Evolutionary conservation across 1,140 invertebrate genomes (phyloP), one percentile per base, ranked within the genome.

Genomic region (Holotrichia oblita): DNA sequence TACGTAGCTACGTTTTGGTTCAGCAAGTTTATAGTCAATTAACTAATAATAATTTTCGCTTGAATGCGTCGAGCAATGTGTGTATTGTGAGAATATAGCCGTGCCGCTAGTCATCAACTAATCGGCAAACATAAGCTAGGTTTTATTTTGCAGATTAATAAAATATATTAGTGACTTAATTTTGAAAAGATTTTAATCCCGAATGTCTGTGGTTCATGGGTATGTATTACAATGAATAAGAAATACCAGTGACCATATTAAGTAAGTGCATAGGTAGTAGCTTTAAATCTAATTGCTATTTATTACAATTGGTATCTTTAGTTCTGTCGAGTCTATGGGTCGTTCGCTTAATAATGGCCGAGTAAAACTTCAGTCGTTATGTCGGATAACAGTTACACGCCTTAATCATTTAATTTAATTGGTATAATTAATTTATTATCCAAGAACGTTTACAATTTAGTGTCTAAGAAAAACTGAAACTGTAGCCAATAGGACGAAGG

Each of bases 201-300:
- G 17, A n/a, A 17, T 14, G 48, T 17, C 10, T 10, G n/a, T 55
- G n/a, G 48, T 55, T 7, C 48, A 17, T 3, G 14, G 48, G 48
- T 55, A 55, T 1, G 48, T 17, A 17, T 55, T 55, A 55, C 14
- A 55, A 14, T 55, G 17, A 6, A 17, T 17, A 55, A 6, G 48
- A 55, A 55, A 55, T 55, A 17, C 48, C 48, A 17, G n/a, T 55
- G 48, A 17, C 48, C 14, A 17, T 55, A 55, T 55, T 55, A 55
- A 17, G 48, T 17, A 17, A n/a, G 48, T 14, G 48, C 48, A 55
- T 55, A n/a, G 48, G 48, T 17, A 17, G 48, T 55, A 3, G 48
- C 48, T 55, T 17, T 55, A 55, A 55, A 55, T 55, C 48, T 55
- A 55, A 55, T 55, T 55, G 48, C 14, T 55, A 55, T 55, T 55